Conservation (phyloP, 1,140 invertebrate genomes). For the Pseudobourletiella spinata region DNA sequence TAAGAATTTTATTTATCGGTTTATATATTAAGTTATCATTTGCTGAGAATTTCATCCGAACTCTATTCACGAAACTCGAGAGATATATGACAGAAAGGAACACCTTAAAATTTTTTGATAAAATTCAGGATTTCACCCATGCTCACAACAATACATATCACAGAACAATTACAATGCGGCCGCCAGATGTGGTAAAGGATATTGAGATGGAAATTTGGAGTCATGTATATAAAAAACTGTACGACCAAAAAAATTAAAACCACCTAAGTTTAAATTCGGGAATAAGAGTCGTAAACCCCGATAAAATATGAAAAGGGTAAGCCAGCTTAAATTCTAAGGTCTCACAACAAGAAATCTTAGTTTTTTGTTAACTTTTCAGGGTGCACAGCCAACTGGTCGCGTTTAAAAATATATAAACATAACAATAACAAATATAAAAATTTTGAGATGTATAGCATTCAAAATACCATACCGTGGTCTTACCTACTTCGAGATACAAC, state of each 20-base stretch:
- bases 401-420: no score
- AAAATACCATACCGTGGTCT: no score
- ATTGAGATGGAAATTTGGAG: neutral
- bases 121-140: neutral
- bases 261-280: neutral
- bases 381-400: no score
- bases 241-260: neutral
- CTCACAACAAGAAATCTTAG: no score
- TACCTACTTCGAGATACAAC: no score
- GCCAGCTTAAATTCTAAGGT: no score
- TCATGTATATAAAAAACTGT: neutral
- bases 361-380: no score
- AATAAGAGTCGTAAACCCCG: neutral
- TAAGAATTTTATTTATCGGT: neutral
- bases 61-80: neutral
- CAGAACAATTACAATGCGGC: neutral
- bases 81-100: neutral
- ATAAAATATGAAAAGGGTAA: neutral
- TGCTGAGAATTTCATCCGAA: neutral
- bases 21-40: neutral
- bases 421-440: no score
- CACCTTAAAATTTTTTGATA: neutral
- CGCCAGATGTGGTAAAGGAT: neutral
- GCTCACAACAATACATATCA: neutral
- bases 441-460: no score